Evolutionary conservation across 37 sponge, comb jelly and placozoan species (phyloP), one percentile per base, ranked within the genome.

Genomic region (Spongilla lacustris): DNA sequence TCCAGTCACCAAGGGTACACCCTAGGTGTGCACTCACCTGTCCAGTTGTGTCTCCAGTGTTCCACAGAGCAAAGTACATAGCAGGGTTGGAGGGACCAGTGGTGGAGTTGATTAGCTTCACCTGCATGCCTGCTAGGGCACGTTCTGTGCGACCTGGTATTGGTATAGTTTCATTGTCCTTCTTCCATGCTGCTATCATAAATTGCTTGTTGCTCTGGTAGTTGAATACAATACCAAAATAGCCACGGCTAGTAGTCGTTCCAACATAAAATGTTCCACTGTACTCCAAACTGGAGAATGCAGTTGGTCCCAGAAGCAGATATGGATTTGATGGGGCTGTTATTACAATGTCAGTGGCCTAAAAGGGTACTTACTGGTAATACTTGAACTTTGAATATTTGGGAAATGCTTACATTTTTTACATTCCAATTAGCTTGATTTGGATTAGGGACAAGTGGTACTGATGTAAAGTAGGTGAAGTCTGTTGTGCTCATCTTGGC

Each of bases 221-320:
- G 78, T 88, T 89, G 84, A 94, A 91, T 2, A 94, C 98, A 19
- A 98, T 36, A 12, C 98, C 98, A 72, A 85, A 75, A 34, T 94
- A 98, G 82, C 92, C 96, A 79, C 92, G 85, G 66, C 84, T 84
- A 2, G n/a, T 27, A 2, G 26, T 50, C 13, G 85, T 88, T 32
- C 75, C 48, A 11, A 98, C 90, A 36, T 73, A 88, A 66, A 98
- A 81, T 6, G 94, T 94, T 23, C 95, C 96, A 27, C 78, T 89
- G 83, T 83, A 96, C 10, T 96, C 91, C 4, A 95, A 78, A 28
- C 83, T 87, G 48, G 75, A 24, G 68, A 91, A 91, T 0, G 34
- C 28, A 28, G 87, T 77, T 68, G 37, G 48, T 3, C 92, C 91
- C 6, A 95, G 22, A 30, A 92, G 84, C 28, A 95, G 67, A 6